Base-by-base conservation (phyloP, 2,113 vertebrate genomes). In the Anolis carolinensis region DNA sequence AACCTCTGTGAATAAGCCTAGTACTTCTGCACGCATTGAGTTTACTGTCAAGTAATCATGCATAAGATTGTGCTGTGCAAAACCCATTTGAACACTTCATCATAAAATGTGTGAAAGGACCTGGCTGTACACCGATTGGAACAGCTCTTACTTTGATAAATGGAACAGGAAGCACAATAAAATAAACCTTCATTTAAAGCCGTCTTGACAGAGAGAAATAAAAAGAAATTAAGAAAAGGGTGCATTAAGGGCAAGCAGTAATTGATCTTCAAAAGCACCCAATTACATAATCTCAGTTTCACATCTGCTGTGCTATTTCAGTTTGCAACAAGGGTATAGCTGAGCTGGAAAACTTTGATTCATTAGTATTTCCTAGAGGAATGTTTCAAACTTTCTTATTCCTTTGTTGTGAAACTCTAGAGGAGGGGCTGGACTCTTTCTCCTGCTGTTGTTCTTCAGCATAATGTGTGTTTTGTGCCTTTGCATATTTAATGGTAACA, bases 401-500 rank as follows among this genome's bases (percentile, higher is more conserved):
- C 21, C 32, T 81, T 75, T 36, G 20, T 71, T 67, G 80, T 86
- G 85, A 89, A 86, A 81, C 78, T 81, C 0, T 0, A 92, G 78
- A 81, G 91, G 59, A 16, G 83, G 71, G 71, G 10, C 6, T 62
- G 71, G 36, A 23, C 36, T 86, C 84, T 84, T 85, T 84, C 86
- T 89, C 91, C 92, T 89, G 44, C 63, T 85, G 1, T 65, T 89
- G 80, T 89, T 92, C 79, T 91, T 91, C 50, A 88, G 73, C 30
- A 59, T 70, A 85, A 55, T 0, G 0, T 1, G 5, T 77, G 32
- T 86, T 91, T 87, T 82, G 85, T 48, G 79, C 65, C 73, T 83
- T 85, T 94, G 93, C 84, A 73, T 83, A 52, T 86, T 91, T 90
- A 91, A 84, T 86, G 48, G 82, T 7, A 76, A 77, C 84, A 86